A percentile compares a stretch with the other conserved stretches of the same genome.
phyloP scores from a whole-genome alignment of 2,888 invertebrate genomes.

The Phorcus lineatus region DNA sequence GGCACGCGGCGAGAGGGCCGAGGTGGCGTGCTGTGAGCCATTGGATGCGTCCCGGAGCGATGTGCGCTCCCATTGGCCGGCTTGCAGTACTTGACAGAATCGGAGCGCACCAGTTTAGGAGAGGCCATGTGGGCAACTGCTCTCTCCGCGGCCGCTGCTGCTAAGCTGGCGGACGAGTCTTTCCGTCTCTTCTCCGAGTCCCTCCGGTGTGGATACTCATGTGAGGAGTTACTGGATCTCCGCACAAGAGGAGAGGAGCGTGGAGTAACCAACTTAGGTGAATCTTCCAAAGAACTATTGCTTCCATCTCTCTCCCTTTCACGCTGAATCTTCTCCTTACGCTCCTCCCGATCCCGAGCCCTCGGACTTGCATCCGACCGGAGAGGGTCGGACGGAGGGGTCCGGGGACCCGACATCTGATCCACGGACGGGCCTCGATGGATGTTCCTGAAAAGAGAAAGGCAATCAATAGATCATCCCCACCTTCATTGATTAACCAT shows the following conservation, averaged over 20 bases:
- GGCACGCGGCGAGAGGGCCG: slow-evolving; percentile 63
- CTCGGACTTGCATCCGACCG: slow-evolving; percentile 34
- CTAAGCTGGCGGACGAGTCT: slow-evolving; percentile 30
- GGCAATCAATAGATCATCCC: not conserved
- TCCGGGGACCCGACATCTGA: slow-evolving; percentile 10
- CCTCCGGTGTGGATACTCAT: slow-evolving; percentile 7
- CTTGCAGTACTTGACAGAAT: slow-evolving; percentile 66
- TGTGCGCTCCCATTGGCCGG: slow-evolving; percentile 65
- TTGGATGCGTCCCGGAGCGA: slow-evolving; percentile 40
- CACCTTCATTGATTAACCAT: not conserved
- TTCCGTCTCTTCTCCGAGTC: slow-evolving; percentile 25
- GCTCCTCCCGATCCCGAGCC: slow-evolving; percentile 29
- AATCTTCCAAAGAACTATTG: not conserved
- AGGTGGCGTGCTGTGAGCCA: slow-evolving; percentile 50
- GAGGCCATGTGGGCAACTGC: slow-evolving; percentile 46
- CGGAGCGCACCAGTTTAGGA: slow-evolving; percentile 62
- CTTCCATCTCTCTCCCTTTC: slow-evolving; percentile 7
- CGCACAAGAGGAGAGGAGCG: slow-evolving; percentile 19
- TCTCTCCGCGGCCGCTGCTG: slow-evolving; percentile 27
- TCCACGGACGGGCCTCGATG: slow-evolving; percentile 15
- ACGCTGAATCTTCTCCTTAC: slow-evolving; percentile 5
- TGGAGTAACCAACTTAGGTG: not conserved
- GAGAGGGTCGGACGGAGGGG: slow-evolving; percentile 37
- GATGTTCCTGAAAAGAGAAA: slow-evolving; percentile 9
- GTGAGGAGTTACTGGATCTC: slow-evolving; percentile 16